A percentile compares a stretch with the other conserved stretches of the same genome.
phyloP scores from a whole-genome alignment of 1,140 invertebrate genomes.

The Homalodisca vitripennis region DNA sequence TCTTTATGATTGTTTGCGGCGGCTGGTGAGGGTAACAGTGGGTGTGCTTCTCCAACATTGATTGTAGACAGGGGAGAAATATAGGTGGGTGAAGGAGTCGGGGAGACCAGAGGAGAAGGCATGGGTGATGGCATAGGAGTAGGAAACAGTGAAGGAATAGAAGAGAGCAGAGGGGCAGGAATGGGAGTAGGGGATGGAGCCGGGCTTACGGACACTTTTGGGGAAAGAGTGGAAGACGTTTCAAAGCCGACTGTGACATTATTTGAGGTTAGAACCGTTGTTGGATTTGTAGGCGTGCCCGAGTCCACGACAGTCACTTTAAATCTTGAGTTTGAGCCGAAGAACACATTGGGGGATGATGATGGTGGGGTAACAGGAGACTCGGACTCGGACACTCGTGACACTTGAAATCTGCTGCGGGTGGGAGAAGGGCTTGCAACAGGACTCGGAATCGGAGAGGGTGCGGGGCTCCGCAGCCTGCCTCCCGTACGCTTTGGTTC shows the following conservation, averaged over 20 bases:
- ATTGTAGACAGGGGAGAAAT: constrained; percentile 17
- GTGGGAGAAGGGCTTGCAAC: constrained; percentile 60
- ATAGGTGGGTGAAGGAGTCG: not conserved
- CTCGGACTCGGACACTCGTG: constrained; percentile 53
- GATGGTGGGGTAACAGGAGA: constrained; percentile 35
- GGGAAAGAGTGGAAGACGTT: constrained; percentile 1
- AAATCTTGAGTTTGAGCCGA: constrained; percentile 36
- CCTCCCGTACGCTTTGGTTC: constrained; percentile 45
- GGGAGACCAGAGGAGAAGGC: constrained; percentile 4
- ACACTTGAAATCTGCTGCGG: constrained; percentile 58
- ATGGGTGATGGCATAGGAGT: constrained; percentile 25
- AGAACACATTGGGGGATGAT: constrained; percentile 35
- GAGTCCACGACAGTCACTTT: constrained; percentile 38
- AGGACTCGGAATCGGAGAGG: constrained; percentile 66
- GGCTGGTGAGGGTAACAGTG: not conserved
- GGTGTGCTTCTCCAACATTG: constrained; percentile 12
- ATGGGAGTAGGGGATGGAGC: constrained; percentile 14
- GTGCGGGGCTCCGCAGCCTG: constrained; percentile 63
- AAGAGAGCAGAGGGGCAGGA: constrained; percentile 12
- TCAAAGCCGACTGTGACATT: constrained; percentile 38
- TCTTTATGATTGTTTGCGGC: not conserved
- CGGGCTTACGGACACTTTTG: constrained; percentile 9
- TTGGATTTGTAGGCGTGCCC: constrained; percentile 10
- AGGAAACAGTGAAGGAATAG: constrained; percentile 19
- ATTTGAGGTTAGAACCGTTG: constrained; percentile 31